Evolutionary conservation across 2,888 invertebrate species (phyloP).

Genomic region (Pristionchus maxplancki): DNA sequence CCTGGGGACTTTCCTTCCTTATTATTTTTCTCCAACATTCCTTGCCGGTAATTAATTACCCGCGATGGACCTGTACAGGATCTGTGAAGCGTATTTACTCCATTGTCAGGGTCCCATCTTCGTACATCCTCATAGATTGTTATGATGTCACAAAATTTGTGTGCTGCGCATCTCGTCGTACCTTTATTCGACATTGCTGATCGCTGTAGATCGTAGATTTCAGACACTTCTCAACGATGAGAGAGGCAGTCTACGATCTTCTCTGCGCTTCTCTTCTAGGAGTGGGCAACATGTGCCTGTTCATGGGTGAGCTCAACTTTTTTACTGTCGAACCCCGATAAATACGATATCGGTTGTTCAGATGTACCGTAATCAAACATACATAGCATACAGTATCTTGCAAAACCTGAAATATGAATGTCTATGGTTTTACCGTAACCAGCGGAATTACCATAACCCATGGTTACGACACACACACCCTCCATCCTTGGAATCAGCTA

Average conservation of each 20-base stretch:
- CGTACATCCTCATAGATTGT: no score
- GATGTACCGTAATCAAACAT: not conserved
- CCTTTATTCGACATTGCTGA: no score
- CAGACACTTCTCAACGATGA: no score
- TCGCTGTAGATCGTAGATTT: no score
- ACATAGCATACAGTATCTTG: no score
- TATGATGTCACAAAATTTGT: no score
- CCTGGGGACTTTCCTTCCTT: not conserved
- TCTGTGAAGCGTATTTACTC: not conserved
- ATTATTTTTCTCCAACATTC: not conserved
- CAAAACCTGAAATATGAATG: no score
- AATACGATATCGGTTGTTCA: not conserved
- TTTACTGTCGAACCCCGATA: no score
- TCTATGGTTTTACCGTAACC: no score
- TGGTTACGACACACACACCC: slow-evolving; percentile 39
- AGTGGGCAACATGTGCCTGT: slow-evolving; percentile 62
- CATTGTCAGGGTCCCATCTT: no score
- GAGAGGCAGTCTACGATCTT: slow-evolving; percentile 51
- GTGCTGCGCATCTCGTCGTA: no score
- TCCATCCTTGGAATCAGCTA: not conserved
- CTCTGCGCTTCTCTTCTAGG: slow-evolving; percentile 61
- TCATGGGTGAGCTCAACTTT: slow-evolving; percentile 54
- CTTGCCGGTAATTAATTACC: not conserved
- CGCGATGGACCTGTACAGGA: not conserved
- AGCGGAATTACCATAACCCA: not conserved